phyloP scores from a whole-genome alignment of 2,888 invertebrate species.

The Macaria liturata region DNA sequence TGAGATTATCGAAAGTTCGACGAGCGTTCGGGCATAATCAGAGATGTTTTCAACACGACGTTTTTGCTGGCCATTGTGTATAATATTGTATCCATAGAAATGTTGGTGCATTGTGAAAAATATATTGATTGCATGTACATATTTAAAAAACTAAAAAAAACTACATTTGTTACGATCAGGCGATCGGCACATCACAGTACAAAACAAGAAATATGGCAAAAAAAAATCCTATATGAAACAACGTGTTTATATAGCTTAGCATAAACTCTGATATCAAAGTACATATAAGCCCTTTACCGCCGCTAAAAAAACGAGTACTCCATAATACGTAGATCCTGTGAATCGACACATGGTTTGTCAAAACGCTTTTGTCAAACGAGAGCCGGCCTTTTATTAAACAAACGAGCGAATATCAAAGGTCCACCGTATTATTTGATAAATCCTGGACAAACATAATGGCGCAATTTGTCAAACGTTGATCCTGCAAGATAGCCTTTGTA shows the following conservation, averaged over 20 bases:
- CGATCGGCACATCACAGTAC: too few relatives aligned
- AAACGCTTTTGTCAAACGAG: slow-evolving; percentile 19
- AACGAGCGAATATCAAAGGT: slow-evolving; percentile 27
- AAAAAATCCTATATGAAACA: too few relatives aligned
- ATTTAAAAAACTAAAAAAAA: too few relatives aligned
- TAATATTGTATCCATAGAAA: too few relatives aligned
- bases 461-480: slow-evolving; percentile 47
- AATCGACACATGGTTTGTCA: slow-evolving; percentile 4
- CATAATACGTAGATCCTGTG: background rate
- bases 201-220: too few relatives aligned
- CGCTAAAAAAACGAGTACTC: too few relatives aligned
- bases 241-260: too few relatives aligned
- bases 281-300: too few relatives aligned
- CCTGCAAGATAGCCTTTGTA: slow-evolving; percentile 41
- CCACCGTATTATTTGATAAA: slow-evolving; percentile 32
- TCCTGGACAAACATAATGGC: slow-evolving; percentile 41
- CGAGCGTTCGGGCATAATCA: slow-evolving; percentile 6
- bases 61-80: slow-evolving; percentile 1
- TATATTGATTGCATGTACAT: too few relatives aligned
- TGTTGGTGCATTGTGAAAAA: too few relatives aligned
- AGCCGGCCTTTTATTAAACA: slow-evolving; percentile 18
- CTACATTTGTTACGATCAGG: too few relatives aligned
- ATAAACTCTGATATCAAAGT: too few relatives aligned
- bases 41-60: slow-evolving; percentile 3
- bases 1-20: slow-evolving; percentile 17